phyloP scores from a whole-genome alignment of 2,888 invertebrate genomes.

The Furcula furcula region DNA sequence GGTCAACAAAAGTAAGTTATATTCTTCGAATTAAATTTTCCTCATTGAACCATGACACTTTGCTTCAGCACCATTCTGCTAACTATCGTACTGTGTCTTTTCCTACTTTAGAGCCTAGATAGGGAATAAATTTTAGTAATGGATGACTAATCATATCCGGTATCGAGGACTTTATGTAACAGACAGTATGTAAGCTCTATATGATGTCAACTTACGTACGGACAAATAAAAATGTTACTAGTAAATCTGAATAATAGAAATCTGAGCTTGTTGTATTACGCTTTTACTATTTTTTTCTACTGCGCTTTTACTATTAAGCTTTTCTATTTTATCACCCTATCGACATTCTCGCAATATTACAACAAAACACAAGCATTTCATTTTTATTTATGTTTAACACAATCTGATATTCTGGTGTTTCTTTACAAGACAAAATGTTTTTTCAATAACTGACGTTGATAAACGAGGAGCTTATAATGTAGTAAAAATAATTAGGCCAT shows the following conservation, averaged over 20 bases:
- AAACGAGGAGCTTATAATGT: constrained; percentile 73
- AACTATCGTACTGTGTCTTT: constrained; percentile 53
- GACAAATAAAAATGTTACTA: background rate
- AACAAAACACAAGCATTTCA: constrained; percentile 8
- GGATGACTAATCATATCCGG: constrained; percentile 22
- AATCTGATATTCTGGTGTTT: background rate
- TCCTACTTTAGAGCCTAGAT: constrained; percentile 58
- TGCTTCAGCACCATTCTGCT: constrained; percentile 66
- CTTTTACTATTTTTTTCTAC: constrained; percentile 72
- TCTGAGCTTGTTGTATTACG: constrained; percentile 76
- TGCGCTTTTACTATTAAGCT: constrained; percentile 61
- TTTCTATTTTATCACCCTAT: constrained; percentile 49
- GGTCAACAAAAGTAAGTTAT: constrained; percentile 35
- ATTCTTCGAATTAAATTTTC: constrained; percentile 51
- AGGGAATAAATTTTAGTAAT: constrained; percentile 50
- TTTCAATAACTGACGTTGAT: constrained; percentile 18
- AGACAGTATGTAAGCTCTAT: constrained; percentile 10
- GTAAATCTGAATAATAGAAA: constrained; percentile 23
- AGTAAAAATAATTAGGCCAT: constrained; percentile 61
- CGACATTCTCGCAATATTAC: constrained; percentile 12
- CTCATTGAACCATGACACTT: constrained; percentile 61
- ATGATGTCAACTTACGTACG: constrained; percentile 3
- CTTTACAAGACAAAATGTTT: constrained; percentile 24
- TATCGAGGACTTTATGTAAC: constrained; percentile 20
- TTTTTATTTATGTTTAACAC: background rate